Evolutionary conservation across 2,888 invertebrate species (phyloP).

Genomic region (Eupelmus urozonus): DNA sequence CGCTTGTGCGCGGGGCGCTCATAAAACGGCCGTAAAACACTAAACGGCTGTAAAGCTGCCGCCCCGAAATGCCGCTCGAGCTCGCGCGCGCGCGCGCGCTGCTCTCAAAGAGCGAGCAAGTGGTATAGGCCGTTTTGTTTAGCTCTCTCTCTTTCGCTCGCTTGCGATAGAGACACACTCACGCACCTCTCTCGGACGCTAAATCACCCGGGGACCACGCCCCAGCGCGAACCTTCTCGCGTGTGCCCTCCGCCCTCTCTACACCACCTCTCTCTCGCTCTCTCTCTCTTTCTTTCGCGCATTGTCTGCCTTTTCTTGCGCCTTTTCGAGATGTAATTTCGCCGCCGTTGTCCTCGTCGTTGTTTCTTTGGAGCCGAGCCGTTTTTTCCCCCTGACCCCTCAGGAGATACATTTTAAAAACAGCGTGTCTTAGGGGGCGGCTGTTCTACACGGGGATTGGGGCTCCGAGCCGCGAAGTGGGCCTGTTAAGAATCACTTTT

Average conservation of each 20-base stretch:
- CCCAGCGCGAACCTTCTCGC: constrained; percentile 48
- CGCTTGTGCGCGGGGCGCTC: constrained; percentile 66
- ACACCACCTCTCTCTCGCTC: constrained; percentile 8
- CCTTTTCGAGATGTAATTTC: not conserved
- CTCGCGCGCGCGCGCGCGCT: not conserved
- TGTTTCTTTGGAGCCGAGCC: not conserved
- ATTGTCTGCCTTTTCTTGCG: constrained; percentile 1
- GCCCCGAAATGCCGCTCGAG: constrained; percentile 69
- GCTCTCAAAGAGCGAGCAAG: constrained; percentile 39
- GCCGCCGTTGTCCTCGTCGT: not conserved
- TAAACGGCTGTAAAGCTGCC: constrained; percentile 78
- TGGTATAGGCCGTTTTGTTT: constrained; percentile 63
- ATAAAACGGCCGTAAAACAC: constrained; percentile 77
- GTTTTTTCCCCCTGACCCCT: not conserved
- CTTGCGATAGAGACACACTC: constrained; percentile 74
- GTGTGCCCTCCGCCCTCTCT: constrained; percentile 42
- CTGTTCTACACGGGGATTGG: too few relatives aligned
- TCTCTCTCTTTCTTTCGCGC: not conserved
- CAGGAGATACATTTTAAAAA: constrained; percentile 40
- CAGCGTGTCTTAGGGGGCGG: constrained; percentile 1
- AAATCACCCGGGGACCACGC: constrained; percentile 69
- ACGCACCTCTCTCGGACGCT: constrained; percentile 71
- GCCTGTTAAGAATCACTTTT: constrained; percentile 42
- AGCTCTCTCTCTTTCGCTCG: constrained; percentile 64
- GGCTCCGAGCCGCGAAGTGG: constrained; percentile 6